Conservation (phyloP, 2,797 vertebrate species). For the Potorous gilbertii region DNA sequence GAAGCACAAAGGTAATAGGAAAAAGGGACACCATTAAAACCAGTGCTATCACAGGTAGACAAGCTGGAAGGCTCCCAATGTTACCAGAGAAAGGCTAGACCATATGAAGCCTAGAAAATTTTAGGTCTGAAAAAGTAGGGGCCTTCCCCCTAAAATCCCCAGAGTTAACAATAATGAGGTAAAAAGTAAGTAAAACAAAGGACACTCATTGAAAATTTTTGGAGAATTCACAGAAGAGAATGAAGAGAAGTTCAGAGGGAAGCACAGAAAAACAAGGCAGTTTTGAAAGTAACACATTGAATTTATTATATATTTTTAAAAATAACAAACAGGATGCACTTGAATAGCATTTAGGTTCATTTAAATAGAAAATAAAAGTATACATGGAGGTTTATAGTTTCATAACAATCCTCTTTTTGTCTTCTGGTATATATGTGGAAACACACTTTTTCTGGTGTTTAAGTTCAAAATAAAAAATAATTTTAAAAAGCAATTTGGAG, state of each 20-base stretch:
- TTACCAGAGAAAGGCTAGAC: neutral
- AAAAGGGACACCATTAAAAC: neutral
- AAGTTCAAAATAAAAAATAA: neutral
- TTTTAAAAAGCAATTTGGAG: neutral
- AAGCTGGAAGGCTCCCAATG: neutral
- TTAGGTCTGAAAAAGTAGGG: neutral
- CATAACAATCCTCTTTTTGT: neutral
- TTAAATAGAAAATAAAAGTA: neutral
- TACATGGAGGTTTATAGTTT: neutral
- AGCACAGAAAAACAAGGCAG: neutral
- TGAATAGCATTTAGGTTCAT: neutral
- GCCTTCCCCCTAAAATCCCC: neutral
- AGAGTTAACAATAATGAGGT: neutral
- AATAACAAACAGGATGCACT: neutral
- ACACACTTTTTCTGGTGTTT: neutral
- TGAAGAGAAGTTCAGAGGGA: neutral
- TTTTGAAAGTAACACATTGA: neutral
- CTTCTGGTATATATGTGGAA: neutral
- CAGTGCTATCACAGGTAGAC: neutral
- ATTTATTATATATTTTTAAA: no score
- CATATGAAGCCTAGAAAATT: neutral
- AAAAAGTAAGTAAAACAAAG: neutral
- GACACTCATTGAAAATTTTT: neutral
- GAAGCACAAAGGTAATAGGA: neutral
- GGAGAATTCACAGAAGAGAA: neutral